Conservation (phyloP, 2,888 invertebrate species). For the Odiellus spinosus region DNA sequence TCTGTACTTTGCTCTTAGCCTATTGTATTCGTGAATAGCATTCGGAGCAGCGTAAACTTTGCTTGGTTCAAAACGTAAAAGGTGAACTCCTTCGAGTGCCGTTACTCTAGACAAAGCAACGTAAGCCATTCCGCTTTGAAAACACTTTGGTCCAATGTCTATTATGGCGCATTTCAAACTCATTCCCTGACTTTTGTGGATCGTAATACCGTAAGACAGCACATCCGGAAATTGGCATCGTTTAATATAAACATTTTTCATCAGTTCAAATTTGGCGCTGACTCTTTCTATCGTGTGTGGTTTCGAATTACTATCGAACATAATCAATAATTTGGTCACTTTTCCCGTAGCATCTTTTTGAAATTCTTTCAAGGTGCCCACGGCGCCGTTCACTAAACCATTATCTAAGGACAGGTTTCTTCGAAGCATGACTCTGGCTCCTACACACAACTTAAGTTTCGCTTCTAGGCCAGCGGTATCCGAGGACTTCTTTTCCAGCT, state of each 20-base stretch:
- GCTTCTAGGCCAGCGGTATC: constrained; percentile 1
- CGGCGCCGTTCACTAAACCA: constrained; percentile 3
- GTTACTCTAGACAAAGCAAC: too few species aligned
- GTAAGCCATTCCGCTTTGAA: too few species aligned
- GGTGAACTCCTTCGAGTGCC: neutral
- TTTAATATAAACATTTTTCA: neutral
- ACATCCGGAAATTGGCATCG: constrained; percentile 2
- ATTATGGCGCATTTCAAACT: neutral
- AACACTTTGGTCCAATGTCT: constrained; percentile 2
- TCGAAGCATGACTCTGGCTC: neutral
- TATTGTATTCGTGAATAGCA: neutral
- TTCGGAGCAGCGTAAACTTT: neutral
- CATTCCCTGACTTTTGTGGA: constrained; percentile 5
- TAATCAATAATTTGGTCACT: too few species aligned
- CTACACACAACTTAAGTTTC: neutral
- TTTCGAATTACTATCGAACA: neutral
- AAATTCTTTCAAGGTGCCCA: neutral
- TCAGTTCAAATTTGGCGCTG: neutral
- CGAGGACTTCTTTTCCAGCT: neutral
- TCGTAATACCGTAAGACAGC: constrained; percentile 2
- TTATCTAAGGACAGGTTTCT: neutral
- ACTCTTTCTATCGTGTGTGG: constrained; percentile 1
- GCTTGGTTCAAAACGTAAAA: neutral
- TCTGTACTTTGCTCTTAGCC: neutral
- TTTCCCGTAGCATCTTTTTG: too few species aligned